Conservation (phyloP, 2,113 vertebrate species). For the Hippolais icterina region DNA sequence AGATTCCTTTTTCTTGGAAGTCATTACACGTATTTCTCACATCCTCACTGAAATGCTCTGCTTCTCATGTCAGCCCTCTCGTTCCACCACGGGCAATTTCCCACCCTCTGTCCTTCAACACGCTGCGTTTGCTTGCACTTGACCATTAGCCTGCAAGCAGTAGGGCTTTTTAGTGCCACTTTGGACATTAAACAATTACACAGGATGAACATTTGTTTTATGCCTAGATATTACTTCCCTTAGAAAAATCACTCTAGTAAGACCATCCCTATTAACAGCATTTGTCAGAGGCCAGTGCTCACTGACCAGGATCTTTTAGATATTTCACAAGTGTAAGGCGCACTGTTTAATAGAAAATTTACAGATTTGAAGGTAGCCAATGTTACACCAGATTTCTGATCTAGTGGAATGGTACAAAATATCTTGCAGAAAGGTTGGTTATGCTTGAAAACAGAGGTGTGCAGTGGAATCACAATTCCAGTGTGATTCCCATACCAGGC, state of each 20-base stretch:
- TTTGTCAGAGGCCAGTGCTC: background rate
- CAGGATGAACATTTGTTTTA: background rate
- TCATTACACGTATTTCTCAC: background rate
- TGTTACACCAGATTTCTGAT: background rate
- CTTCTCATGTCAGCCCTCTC: background rate
- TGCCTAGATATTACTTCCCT: background rate
- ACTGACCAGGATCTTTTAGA: background rate
- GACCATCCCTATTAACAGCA: background rate
- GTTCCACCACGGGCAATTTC: background rate
- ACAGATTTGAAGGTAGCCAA: rapidly evolving
- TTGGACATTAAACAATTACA: background rate
- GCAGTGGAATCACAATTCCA: background rate
- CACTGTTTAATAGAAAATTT: background rate
- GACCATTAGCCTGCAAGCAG: background rate
- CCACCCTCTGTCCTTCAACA: background rate
- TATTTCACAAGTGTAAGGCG: background rate
- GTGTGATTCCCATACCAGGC: rapidly evolving
- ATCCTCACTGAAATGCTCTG: background rate
- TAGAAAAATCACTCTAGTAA: background rate
- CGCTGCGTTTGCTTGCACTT: background rate
- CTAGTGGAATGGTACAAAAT: background rate
- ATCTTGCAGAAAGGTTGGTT: background rate
- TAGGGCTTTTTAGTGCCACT: background rate
- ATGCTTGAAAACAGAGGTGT: rapidly evolving
- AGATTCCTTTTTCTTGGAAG: background rate